phyloP scores from a whole-genome alignment of 1,140 invertebrate species.

The Drosophila erecta region DNA sequence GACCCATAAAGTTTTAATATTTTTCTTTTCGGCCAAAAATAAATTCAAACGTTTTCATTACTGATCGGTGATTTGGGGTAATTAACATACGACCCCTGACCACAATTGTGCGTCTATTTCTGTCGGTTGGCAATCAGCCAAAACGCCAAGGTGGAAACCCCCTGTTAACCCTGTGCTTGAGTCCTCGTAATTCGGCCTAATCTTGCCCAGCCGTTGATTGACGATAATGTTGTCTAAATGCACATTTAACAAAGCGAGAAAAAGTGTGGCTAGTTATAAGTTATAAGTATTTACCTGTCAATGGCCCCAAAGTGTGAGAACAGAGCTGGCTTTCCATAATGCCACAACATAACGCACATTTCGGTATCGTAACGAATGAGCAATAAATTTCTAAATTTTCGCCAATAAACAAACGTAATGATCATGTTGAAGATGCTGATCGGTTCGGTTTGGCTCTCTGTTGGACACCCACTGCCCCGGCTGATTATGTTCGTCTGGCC shows the following conservation, averaged over 20 bases:
- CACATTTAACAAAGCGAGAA: conserved; percentile 57
- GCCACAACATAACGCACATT: conserved; percentile 46
- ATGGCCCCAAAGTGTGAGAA: conserved; percentile 71
- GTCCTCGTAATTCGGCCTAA: conserved; percentile 63
- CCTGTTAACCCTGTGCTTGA: conserved; percentile 5
- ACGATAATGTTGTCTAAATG: conserved; percentile 69
- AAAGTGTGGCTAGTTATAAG: conserved; percentile 31
- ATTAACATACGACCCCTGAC: conserved; percentile 52
- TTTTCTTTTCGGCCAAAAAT: conserved; percentile 15
- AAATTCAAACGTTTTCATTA: conserved; percentile 13
- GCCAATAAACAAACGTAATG: conserved; percentile 79
- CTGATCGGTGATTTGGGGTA: conserved; percentile 33
- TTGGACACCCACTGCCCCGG: conserved; percentile 71
- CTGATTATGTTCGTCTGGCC: conserved; percentile 73
- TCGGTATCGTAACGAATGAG: conserved; percentile 64
- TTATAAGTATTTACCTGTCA: conserved; percentile 67
- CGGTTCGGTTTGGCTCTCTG: conserved; percentile 32
- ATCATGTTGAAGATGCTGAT: conserved; percentile 71
- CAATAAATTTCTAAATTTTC: conserved; percentile 82
- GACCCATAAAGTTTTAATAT: conserved; percentile 24
- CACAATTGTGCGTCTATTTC: conserved; percentile 29
- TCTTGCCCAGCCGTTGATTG: conserved; percentile 60
- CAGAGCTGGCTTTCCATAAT: conserved; percentile 51
- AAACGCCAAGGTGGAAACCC: conserved; percentile 17
- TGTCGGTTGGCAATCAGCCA: conserved; percentile 40